These are phyloP conservation scores for Danionella dracula DNA, from an alignment of 2,797 vertebrate genomes.

Conservation along the genomic window DNA sequence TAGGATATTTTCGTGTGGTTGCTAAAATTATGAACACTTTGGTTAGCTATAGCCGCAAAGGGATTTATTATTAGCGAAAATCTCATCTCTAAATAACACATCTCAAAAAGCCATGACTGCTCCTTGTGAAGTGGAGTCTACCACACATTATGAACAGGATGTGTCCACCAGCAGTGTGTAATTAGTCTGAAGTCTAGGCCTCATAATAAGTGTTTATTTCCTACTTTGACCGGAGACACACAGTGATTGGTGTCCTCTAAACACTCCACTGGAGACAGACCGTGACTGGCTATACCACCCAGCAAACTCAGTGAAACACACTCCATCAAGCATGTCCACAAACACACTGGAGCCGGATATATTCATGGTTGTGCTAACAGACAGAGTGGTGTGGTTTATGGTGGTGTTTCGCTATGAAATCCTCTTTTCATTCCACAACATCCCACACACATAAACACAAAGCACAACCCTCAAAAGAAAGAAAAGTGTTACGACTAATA, in stretches of 20 bases:
- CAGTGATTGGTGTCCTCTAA: conserved; percentile 5
- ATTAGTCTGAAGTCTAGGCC: conserved; percentile 19
- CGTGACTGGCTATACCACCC: conserved; percentile 20
- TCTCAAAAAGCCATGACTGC: neutral
- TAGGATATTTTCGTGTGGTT: too few species aligned
- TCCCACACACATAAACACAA: neutral
- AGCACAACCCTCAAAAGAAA: neutral
- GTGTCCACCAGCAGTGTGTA: conserved; percentile 1
- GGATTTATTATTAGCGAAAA: too few species aligned
- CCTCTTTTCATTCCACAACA: conserved; percentile 14
- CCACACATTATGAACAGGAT: neutral
- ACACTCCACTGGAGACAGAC: conserved; percentile 20
- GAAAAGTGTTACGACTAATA: neutral
- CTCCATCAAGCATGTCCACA: conserved; percentile 16
- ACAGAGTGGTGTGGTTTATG: conserved; percentile 26
- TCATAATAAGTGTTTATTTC: conserved; percentile 27
- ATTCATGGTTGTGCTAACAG: conserved; percentile 26
- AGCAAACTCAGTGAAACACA: conserved; percentile 2
- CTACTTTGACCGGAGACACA: conserved; percentile 16
- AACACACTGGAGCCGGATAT: conserved; percentile 26
- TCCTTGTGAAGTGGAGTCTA: neutral
- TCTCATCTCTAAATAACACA: neutral
- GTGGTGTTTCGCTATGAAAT: neutral
- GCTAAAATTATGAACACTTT: too few species aligned
- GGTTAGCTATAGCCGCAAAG: too few species aligned